These are phyloP conservation scores for Loripinus fragilis DNA, from an alignment of 2,888 invertebrate genomes.

Conservation along the genomic window DNA sequence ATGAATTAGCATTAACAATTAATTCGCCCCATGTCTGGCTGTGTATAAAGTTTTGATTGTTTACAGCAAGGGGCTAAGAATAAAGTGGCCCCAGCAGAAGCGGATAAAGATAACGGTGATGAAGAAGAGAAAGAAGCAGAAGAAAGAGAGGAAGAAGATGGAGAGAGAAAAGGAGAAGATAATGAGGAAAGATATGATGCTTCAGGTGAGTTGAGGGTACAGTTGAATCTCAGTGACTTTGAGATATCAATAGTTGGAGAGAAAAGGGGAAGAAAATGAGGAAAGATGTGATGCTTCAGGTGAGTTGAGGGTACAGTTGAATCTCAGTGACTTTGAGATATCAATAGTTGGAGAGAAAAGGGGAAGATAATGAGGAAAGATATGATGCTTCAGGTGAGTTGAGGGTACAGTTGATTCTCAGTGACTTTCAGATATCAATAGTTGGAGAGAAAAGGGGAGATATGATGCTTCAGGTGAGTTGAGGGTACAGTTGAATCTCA, in stretches of 20 bases:
- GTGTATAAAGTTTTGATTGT: too few species aligned
- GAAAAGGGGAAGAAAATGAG: conserved; percentile 51
- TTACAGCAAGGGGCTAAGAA: conserved; percentile 7
- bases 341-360: conserved; percentile 55
- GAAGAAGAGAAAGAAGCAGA: conserved; percentile 53
- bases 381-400: conserved; percentile 63
- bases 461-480: conserved; percentile 63
- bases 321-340: too few species aligned
- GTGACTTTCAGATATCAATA: too few species aligned
- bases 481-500: too few species aligned
- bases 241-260: too few species aligned
- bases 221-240: too few species aligned
- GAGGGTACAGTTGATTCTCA: too few species aligned
- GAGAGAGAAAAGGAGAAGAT: conserved; percentile 55
- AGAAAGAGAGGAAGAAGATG: conserved; percentile 55
- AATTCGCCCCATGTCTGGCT: too few species aligned
- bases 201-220: conserved; percentile 59
- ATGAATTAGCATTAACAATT: too few species aligned
- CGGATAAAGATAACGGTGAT: conserved; percentile 50
- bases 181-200: conserved; percentile 57
- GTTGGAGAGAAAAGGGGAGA: conserved; percentile 53
- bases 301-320: conserved; percentile 32
- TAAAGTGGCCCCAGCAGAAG: conserved; percentile 36
- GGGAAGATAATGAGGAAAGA: conserved; percentile 57
- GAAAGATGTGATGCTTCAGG: conserved; percentile 64